phyloP scores from a whole-genome alignment of 2,888 invertebrate species.

The Calameuta filiformis region DNA sequence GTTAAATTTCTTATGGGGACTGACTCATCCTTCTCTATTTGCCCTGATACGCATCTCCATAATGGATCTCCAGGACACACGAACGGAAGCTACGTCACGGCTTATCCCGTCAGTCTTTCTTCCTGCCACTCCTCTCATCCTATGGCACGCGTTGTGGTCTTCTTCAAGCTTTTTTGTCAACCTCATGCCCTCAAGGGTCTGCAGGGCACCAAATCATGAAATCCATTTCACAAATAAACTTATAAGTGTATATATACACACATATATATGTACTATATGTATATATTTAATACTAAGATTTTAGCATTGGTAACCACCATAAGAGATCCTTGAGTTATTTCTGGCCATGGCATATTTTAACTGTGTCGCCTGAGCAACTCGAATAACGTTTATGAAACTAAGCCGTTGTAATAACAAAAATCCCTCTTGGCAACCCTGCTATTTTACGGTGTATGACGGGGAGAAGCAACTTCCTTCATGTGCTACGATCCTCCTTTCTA shows the following conservation, averaged over 20 bases:
- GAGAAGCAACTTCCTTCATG: background rate
- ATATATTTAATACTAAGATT: background rate
- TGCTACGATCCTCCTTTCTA: background rate
- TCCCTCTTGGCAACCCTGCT: background rate
- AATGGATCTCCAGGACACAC: background rate
- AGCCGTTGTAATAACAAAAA: slow-evolving; percentile 28
- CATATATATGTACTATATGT: background rate
- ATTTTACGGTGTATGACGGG: background rate
- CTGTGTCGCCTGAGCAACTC: background rate
- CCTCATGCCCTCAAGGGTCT: background rate
- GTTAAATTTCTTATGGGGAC: background rate
- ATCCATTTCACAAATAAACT: slow-evolving; percentile 27
- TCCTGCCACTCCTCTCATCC: background rate
- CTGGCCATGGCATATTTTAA: background rate
- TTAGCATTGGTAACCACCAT: background rate
- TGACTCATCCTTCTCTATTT: background rate
- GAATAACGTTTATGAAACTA: slow-evolving; percentile 29
- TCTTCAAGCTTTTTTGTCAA: background rate
- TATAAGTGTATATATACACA: background rate
- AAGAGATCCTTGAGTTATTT: background rate
- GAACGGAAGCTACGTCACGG: background rate
- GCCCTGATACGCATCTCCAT: background rate
- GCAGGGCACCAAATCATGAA: background rate
- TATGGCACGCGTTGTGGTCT: background rate
- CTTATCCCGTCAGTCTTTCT: background rate